Conservation (phyloP, 2,888 invertebrate species). For the Gerris lacustris region DNA sequence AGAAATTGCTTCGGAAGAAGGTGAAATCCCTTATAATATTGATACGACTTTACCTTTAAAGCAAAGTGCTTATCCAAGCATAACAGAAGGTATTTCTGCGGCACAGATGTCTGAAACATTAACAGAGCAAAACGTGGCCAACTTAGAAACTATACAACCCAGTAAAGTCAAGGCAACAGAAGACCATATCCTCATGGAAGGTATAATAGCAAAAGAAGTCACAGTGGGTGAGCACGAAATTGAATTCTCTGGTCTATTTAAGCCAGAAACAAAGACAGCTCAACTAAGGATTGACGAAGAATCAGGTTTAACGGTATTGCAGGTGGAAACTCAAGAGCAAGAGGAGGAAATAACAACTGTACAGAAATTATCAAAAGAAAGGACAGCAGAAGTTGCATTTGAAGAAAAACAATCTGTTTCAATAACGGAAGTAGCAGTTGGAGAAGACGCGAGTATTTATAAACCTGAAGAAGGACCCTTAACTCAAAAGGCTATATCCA, state of each 20-base stretch:
- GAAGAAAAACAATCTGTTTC: constrained; percentile 43
- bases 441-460: constrained; percentile 43
- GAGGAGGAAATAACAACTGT: constrained; percentile 30
- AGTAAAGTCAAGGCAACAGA: constrained; percentile 26
- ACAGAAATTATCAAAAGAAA: constrained; percentile 25
- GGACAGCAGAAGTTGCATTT: constrained; percentile 31
- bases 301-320: constrained; percentile 27
- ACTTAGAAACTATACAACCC: constrained; percentile 24
- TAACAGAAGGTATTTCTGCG: constrained; percentile 36
- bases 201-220: constrained; percentile 34
- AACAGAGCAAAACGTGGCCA: constrained; percentile 31
- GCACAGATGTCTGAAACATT: constrained; percentile 41
- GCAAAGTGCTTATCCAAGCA: constrained; percentile 31
- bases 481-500: constrained; percentile 29
- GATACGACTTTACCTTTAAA: constrained; percentile 30
- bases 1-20: constrained; percentile 44
- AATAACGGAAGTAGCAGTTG: constrained; percentile 44
- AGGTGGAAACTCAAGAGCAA: constrained; percentile 34
- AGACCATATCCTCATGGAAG: constrained; percentile 29
- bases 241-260: constrained; percentile 35
- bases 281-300: constrained; percentile 28
- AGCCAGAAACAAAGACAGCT: constrained; percentile 32
- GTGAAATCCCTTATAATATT: constrained; percentile 38
- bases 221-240: constrained; percentile 35
- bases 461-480: constrained; percentile 29